Conservation (phyloP, 2,888 invertebrate species). For the Caradrina kadenii region DNA sequence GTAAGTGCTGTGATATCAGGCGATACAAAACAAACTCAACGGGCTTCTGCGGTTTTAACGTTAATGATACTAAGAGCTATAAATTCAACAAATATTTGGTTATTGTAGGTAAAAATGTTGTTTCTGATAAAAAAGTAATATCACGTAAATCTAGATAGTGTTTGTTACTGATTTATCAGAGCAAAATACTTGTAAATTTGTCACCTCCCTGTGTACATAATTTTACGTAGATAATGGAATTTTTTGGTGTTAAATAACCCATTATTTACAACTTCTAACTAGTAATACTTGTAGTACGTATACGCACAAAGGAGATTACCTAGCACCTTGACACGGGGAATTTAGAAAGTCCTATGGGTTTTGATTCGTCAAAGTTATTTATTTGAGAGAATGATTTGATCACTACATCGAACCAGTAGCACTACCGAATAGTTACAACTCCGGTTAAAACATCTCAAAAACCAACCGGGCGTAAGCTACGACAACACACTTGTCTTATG, state of each 20-base stretch:
- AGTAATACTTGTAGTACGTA: background rate
- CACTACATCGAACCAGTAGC: background rate
- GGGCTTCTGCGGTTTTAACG: slow-evolving; percentile 48
- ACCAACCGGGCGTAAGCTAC: background rate
- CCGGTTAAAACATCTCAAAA: no score
- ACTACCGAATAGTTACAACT: background rate
- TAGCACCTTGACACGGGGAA: slow-evolving; percentile 23
- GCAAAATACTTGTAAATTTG: slow-evolving; percentile 81
- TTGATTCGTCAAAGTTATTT: background rate
- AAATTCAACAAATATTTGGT: slow-evolving; percentile 68
- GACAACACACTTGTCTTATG: background rate
- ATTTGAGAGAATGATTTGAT: background rate
- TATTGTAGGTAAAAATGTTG: slow-evolving; percentile 66
- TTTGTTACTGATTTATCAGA: slow-evolving; percentile 79
- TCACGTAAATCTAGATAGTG: slow-evolving; percentile 80
- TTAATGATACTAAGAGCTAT: slow-evolving; percentile 56
- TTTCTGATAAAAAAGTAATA: slow-evolving; percentile 67
- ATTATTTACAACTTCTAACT: slow-evolving; percentile 40
- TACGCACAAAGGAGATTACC: slow-evolving; percentile 15
- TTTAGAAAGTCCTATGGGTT: background rate
- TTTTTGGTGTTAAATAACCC: slow-evolving; percentile 64
- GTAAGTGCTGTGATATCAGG: slow-evolving; percentile 36
- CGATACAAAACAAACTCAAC: slow-evolving; percentile 47
- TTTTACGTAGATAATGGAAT: slow-evolving; percentile 68
- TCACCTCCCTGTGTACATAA: slow-evolving; percentile 73